Evolutionary conservation across 92 coral and sea anemone species (phyloP), one percentile per base, ranked within the genome.

Genomic region (Anthopleura xanthogrammica): DNA sequence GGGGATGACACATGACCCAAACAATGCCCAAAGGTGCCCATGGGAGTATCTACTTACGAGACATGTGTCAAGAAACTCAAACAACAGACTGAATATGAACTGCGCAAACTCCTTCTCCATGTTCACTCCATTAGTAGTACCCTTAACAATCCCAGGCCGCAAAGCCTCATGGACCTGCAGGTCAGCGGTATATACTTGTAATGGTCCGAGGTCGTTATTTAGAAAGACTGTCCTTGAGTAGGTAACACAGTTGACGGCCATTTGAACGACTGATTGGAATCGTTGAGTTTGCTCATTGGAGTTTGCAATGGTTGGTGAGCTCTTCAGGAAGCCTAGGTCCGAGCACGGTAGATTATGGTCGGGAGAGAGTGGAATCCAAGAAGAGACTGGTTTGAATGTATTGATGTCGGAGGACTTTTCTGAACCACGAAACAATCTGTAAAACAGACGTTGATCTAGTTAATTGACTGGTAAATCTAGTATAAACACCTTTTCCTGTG

Each of bases 271-370:
- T 80, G 76, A 82, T 81, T 96, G 97, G 77, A 95, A 96, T 50
- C 99, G 87, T 16, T 85, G 87, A 16, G 92, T 91, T 78, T 94
- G 92, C 75, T 96, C 99, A 22, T 90, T 92, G 52, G 89, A 90
- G 62, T 93, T 96, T 13, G 99, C 99, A 72, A 86, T 90, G 19
- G 98, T 93, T 24, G 99, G 98, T 9, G 95, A 88, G 78, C 83
- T 85, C 72, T 80, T 91, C 24, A 91, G 76, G 77, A 89, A 89
- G 81, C 91, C 88, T 41, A 91, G 93, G 77, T 92, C 89, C 77
- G 90, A 85, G 80, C 93, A 87, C 87, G 88, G 81, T 64, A 87
- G 85, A 70, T 92, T 86, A 66, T 75, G 90, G 43, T 89, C 89
- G 68, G 90, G 89, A n/a, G 91, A 88, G 73, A 94, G 88, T 68